Percentiles rank a stretch among this genome's conserved stretches.
Conservation (phyloP, 1,140 invertebrate genomes). For the Phenacoccus solenopsis region DNA sequence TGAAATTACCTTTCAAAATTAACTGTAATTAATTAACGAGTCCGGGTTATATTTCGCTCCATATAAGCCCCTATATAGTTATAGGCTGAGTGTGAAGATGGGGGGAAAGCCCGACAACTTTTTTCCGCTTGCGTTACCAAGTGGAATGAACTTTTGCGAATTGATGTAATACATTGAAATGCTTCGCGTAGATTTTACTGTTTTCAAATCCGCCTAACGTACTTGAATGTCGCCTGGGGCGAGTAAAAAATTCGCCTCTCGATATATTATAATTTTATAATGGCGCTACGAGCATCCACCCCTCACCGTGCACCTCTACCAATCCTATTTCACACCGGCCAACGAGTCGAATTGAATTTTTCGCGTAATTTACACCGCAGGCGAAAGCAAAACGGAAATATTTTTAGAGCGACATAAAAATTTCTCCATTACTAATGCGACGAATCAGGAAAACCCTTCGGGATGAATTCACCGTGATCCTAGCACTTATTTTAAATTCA, state of each 20-base stretch:
- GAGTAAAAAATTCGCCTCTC: not conserved
- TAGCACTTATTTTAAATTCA: not conserved
- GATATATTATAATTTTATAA: not conserved
- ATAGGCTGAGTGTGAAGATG: too few relatives aligned
- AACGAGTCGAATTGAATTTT: conserved; percentile 3
- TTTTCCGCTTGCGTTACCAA: not conserved
- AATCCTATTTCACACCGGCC: too few relatives aligned
- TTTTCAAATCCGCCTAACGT: not conserved
- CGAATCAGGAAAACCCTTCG: not conserved
- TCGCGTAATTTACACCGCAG: not conserved
- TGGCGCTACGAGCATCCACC: not conserved
- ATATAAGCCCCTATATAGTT: not conserved
- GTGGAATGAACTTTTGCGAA: not conserved
- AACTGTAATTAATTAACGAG: not conserved
- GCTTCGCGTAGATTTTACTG: not conserved
- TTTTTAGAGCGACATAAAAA: not conserved
- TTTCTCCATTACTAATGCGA: not conserved
- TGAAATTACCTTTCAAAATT: not conserved
- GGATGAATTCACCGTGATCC: not conserved
- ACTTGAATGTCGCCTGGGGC: not conserved
- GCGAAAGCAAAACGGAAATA: not conserved
- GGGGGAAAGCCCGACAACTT: not conserved
- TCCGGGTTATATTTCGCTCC: not conserved
- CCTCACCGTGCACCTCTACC: too few relatives aligned
- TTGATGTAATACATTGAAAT: not conserved